phyloP scores from a whole-genome alignment of 1,140 invertebrate species.

The Aphelinus certus region DNA sequence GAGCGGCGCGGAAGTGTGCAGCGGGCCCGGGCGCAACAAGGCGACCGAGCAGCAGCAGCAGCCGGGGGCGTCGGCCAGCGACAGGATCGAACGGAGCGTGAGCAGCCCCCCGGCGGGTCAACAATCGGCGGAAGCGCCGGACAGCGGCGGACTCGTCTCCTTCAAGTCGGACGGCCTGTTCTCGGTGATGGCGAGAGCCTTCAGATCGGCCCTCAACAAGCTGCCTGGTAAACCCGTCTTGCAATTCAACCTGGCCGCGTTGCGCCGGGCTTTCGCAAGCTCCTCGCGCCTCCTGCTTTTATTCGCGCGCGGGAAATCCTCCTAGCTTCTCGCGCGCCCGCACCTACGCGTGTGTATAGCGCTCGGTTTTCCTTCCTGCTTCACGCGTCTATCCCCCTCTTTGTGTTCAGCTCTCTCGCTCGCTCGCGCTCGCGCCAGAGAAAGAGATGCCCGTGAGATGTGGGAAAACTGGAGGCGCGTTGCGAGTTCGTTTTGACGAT shows the following conservation, averaged over 20 bases:
- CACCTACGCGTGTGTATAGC: not conserved
- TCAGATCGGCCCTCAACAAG: slow-evolving; percentile 52
- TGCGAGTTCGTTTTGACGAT: not conserved
- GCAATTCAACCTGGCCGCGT: slow-evolving; percentile 1
- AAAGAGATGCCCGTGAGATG: no score
- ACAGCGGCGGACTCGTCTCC: no score
- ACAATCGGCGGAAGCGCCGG: no score
- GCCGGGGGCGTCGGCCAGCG: no score
- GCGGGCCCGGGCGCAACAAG: no score
- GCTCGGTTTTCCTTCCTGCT: not conserved
- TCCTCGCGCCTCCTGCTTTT: not conserved
- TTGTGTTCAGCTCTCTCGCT: not conserved
- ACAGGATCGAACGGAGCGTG: no score
- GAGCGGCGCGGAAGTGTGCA: no score
- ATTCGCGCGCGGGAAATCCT: not conserved
- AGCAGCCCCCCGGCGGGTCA: no score
- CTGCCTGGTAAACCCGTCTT: slow-evolving; percentile 49
- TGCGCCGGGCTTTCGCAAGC: not conserved
- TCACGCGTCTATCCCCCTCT: not conserved
- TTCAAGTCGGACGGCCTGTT: slow-evolving; percentile 46
- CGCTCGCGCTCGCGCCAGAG: not conserved
- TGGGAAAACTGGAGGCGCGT: not conserved
- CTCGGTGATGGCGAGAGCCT: slow-evolving; percentile 50
- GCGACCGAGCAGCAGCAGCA: no score
- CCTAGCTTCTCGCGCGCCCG: not conserved